Evolutionary conservation across 2,888 invertebrate species (phyloP).

Genomic region (Thecophora atra): DNA sequence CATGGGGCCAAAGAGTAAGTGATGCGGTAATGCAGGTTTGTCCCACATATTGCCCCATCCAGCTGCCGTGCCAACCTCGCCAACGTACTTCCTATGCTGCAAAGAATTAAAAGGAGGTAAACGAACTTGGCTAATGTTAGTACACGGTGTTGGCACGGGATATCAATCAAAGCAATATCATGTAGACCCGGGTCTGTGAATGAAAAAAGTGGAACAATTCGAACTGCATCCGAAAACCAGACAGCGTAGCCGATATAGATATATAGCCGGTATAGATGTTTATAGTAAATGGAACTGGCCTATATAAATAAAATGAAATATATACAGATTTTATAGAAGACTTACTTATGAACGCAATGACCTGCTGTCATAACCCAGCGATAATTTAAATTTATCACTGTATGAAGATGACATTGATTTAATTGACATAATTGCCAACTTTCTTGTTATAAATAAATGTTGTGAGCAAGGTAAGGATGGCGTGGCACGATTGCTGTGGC

Average conservation of each 20-base stretch:
- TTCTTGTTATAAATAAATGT: no score
- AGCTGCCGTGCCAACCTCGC: background rate
- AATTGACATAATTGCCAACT: no score
- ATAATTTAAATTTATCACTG: no score
- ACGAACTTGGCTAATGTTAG: background rate
- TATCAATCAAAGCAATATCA: background rate
- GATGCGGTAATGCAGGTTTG: background rate
- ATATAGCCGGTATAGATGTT: background rate
- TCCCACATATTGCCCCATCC: background rate
- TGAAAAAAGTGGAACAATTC: background rate
- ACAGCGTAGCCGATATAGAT: background rate
- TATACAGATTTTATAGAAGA: background rate
- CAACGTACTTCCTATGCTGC: background rate
- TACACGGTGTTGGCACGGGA: background rate
- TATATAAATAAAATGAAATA: background rate
- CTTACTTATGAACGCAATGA: background rate
- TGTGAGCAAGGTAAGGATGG: no score
- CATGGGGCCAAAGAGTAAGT: background rate
- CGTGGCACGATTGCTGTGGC: no score
- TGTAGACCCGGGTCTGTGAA: background rate
- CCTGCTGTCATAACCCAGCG: background rate
- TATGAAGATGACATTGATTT: no score
- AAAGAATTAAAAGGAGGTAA: background rate
- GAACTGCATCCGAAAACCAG: background rate
- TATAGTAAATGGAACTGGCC: background rate